Percentiles rank a stretch among this genome's conserved stretches.
phyloP scores from a whole-genome alignment of 2,888 invertebrate genomes.

The Endotricha flammealis region DNA sequence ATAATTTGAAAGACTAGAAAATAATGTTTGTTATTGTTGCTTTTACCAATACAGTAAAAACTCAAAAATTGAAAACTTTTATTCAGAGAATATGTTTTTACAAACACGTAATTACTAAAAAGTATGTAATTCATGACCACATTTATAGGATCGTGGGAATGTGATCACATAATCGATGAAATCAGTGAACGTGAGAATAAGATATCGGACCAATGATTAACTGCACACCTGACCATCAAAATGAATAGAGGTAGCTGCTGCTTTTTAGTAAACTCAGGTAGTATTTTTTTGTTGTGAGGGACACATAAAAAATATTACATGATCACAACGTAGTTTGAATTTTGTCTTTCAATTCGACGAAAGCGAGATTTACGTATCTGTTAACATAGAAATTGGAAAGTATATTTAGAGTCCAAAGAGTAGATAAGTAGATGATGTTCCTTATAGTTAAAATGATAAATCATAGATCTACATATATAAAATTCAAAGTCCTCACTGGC shows the following conservation, averaged over 20 bases:
- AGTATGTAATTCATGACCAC: too few relatives aligned
- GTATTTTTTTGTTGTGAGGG: conserved; percentile 33
- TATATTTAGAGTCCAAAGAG: too few relatives aligned
- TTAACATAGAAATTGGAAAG: conserved; percentile 20
- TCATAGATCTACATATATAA: too few relatives aligned
- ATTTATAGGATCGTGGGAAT: conserved; percentile 56
- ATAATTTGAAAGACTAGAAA: background rate
- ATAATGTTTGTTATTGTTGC: too few relatives aligned
- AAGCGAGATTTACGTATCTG: conserved; percentile 25
- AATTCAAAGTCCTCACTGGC: too few relatives aligned
- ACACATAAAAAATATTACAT: background rate
- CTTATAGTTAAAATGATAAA: too few relatives aligned
- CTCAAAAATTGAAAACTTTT: conserved; percentile 11
- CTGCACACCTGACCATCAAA: conserved; percentile 53
- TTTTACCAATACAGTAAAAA: background rate
- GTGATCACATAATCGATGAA: conserved; percentile 29
- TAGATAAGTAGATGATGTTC: too few relatives aligned
- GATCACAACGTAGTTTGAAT: conserved; percentile 1
- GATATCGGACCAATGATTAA: conserved; percentile 39
- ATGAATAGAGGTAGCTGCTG: conserved; percentile 26
- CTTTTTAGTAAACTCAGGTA: conserved; percentile 44
- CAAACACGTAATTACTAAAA: too few relatives aligned
- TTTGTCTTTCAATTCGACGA: too few relatives aligned
- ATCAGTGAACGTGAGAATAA: conserved; percentile 30
- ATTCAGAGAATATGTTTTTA: too few relatives aligned